Base-by-base conservation (phyloP, 2,888 invertebrate species). In the Cecidostiba fungosa region DNA sequence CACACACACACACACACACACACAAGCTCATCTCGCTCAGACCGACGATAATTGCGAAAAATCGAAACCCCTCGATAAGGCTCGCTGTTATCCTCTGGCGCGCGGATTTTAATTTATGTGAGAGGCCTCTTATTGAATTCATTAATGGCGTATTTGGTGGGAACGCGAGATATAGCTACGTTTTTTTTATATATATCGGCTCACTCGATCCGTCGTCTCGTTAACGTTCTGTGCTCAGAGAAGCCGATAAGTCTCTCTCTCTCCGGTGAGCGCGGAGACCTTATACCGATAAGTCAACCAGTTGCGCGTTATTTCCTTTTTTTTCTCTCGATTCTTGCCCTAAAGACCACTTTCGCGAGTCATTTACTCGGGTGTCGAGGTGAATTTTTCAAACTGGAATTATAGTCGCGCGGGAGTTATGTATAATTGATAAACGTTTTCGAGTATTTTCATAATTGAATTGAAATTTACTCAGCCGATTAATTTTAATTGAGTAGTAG, bases 81-180 rank as follows among this genome's bases (percentile, higher is more conserved):
- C n/a, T n/a, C n/a, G n/a, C 4, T 73, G 26, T 54, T 54, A 36
- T 39, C 29, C 69, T 26, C 19, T 14, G 43, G n/a, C n/a, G 43
- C 29, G 43, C 54, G 32, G 36, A 36, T 79, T 83, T 86, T 86
- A 86, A 83, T 86, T 83, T 86, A 82, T 86, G 82, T 76, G 82
- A 76, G 79, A 72, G 77, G 70, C 70, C 83, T 80, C 80, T 86
- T 86, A 86, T 86, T 86, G 83, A 86, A 86, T 86, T 86, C 86
- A 83, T 86, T 86, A 86, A 83, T 69, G 78, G 69, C n/a, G 79
- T 26, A 12, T 82, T 83, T 80, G 59, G 81, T 81, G 86, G 80
- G 86, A 86, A 86, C 82, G 78, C 72, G 23, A 10, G 62, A 66
- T 29, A 29, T 29, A 16, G 14, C 23, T 69, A 54, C 19, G 39